phyloP scores from a whole-genome alignment of 2,888 invertebrate species.

The Aethes cnicana region DNA sequence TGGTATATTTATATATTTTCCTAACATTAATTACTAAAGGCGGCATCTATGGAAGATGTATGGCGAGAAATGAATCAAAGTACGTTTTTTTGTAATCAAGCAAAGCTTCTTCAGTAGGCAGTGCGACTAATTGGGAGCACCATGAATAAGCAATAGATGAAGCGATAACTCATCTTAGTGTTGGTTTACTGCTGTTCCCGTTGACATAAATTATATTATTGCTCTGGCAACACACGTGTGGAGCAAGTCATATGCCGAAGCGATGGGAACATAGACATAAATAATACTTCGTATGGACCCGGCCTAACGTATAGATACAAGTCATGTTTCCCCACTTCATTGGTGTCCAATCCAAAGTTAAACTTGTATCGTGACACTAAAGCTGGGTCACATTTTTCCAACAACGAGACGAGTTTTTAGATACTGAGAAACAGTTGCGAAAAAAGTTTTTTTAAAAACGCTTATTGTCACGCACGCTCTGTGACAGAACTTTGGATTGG shows the following conservation, averaged over 20 bases:
- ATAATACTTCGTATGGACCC: too few relatives aligned
- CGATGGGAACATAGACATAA: background rate
- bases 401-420: too few relatives aligned
- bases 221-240: slow-evolving; percentile 40
- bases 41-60: slow-evolving; percentile 12
- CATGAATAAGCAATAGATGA: slow-evolving; percentile 53
- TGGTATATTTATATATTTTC: background rate
- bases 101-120: slow-evolving; percentile 33
- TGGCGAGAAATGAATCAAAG: slow-evolving; percentile 21
- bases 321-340: too few relatives aligned
- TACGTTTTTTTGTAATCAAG: slow-evolving; percentile 28
- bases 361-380: too few relatives aligned
- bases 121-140: slow-evolving; percentile 44
- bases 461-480: too few relatives aligned
- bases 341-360: too few relatives aligned
- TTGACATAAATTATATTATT: slow-evolving; percentile 59
- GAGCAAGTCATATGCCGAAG: slow-evolving; percentile 33
- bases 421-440: too few relatives aligned
- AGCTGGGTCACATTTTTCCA: too few relatives aligned
- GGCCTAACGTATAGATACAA: too few relatives aligned
- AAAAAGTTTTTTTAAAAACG: too few relatives aligned
- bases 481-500: too few relatives aligned
- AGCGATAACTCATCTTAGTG: slow-evolving; percentile 60
- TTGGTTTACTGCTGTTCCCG: slow-evolving; percentile 53
- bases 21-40: slow-evolving; percentile 3